phyloP scores from a whole-genome alignment of 1,140 invertebrate species.

The Lepidotrigona ventralis region DNA sequence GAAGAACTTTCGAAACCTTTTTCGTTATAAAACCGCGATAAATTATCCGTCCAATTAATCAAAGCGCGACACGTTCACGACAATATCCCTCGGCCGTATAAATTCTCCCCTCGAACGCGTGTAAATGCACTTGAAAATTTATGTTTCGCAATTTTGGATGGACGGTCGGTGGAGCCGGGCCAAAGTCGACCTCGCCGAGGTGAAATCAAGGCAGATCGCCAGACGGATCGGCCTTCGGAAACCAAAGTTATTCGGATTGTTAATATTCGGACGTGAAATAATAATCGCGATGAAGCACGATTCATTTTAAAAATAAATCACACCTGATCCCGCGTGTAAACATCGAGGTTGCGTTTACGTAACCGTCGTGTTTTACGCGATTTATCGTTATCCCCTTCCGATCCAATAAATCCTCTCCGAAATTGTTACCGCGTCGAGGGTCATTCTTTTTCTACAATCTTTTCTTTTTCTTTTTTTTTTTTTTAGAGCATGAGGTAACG shows the following conservation, averaged over 20 bases:
- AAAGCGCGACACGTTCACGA: neutral
- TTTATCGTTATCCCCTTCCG: neutral
- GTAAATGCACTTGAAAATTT: slow-evolving; percentile 54
- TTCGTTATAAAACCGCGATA: neutral
- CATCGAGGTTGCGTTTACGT: neutral
- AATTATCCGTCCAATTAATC: neutral
- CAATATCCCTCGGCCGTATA: slow-evolving; percentile 43
- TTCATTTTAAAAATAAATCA: slow-evolving; percentile 40
- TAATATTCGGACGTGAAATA: slow-evolving; percentile 44
- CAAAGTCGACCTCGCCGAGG: slow-evolving; percentile 36
- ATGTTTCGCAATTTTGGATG: slow-evolving; percentile 46
- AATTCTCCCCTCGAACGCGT: slow-evolving; percentile 18
- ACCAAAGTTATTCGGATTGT: slow-evolving; percentile 48
- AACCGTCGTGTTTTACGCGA: neutral
- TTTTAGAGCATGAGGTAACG: no score
- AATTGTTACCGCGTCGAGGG: neutral
- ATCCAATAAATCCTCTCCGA: neutral
- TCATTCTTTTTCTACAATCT: neutral
- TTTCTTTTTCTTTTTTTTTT: no score
- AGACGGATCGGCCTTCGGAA: slow-evolving; percentile 50
- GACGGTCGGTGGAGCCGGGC: slow-evolving; percentile 5
- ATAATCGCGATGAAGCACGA: slow-evolving; percentile 33
- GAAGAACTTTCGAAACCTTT: no score
- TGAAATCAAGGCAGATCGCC: slow-evolving; percentile 59
- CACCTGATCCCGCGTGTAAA: neutral